Base-by-base conservation (phyloP, 2,888 invertebrate genomes). In the Lypha dubia region DNA sequence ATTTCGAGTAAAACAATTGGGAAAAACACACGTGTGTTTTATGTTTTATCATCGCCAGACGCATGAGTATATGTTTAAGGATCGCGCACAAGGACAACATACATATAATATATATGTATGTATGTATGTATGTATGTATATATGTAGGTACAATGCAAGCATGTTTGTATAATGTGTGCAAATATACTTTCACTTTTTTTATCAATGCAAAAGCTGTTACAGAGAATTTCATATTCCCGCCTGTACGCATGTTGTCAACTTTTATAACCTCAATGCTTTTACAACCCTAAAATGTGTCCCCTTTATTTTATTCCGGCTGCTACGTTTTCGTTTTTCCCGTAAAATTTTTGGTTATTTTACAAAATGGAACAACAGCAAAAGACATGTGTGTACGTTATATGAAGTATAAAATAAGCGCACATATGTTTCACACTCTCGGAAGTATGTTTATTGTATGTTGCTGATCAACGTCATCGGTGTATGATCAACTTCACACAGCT, bases 211-310 rank as follows among this genome's bases (percentile, higher is more conserved):
- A 83, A 83, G 83, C 83, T 83, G 79, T 71, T 75, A 3, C 56
- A 41, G 20, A 63, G 20, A 63, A 41, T 49, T 60, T 32, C 38
- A 73, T 51, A 44, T 79, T 67, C 80, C 73, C 73, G 73, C 17
- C 67, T 41, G 67, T 73, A 71, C 58, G 80, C 84, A 84, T 84
- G n/a, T 81, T 84, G 84, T 81, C 81, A 84, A 81, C 77, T 84
- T 84, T 77, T 77, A 80, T 73, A 80, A 76, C 79, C 75, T 76
- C 71, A 60, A 63, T 79, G 38, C 73, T 74, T 81, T 81, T 74
- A 79, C 84, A 81, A 84, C 84, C 84, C 81, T 84, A 84, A 84
- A 74, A 79, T 73, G 15, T 81, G 70, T 79, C 70, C 73, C 62
- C 62, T 73, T 53, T 60, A 8, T 46, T 38, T 7, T 68, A 22